phyloP scores from a whole-genome alignment of 2,888 invertebrate species.

The Liodrosophila aerea region DNA sequence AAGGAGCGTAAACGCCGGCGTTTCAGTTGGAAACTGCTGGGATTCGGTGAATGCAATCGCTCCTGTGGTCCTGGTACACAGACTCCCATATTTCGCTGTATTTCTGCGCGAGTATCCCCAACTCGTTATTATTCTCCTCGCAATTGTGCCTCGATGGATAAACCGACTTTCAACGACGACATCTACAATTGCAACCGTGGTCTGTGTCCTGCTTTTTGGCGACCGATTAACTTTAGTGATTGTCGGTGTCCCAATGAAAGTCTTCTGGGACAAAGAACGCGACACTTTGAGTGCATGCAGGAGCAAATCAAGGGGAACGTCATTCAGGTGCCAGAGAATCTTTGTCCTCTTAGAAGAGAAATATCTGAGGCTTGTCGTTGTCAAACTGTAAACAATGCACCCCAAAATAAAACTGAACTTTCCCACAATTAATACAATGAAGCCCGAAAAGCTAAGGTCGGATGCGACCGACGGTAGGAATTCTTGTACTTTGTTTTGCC shows the following conservation, averaged over 20 bases:
- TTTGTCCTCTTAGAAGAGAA: constrained; percentile 84
- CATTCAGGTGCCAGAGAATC: constrained; percentile 84
- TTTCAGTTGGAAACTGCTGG: constrained; percentile 89
- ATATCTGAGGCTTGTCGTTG: constrained; percentile 82
- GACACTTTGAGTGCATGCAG: constrained; percentile 87
- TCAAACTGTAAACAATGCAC: not conserved
- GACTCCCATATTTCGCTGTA: constrained; percentile 83
- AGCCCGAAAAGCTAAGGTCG: no score
- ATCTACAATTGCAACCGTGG: constrained; percentile 87
- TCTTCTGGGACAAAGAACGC: constrained; percentile 86
- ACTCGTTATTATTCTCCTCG: constrained; percentile 86
- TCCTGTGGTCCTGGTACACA: constrained; percentile 87
- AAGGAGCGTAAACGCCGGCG: constrained; percentile 84
- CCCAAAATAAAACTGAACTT: not conserved
- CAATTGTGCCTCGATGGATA: constrained; percentile 86
- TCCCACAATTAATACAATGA: no score
- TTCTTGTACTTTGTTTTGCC: no score
- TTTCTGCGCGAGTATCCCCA: constrained; percentile 84
- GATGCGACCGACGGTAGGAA: no score
- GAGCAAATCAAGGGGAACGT: constrained; percentile 76
- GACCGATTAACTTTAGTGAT: constrained; percentile 88
- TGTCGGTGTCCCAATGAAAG: constrained; percentile 87
- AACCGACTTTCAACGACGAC: constrained; percentile 85
- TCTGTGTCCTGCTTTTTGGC: constrained; percentile 92
- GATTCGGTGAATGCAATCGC: constrained; percentile 90